A percentile compares a stretch with the other conserved stretches of the same genome.
Evolutionary conservation across 2,888 invertebrate genomes (phyloP).

Genomic region (Synergus itoensis): DNA sequence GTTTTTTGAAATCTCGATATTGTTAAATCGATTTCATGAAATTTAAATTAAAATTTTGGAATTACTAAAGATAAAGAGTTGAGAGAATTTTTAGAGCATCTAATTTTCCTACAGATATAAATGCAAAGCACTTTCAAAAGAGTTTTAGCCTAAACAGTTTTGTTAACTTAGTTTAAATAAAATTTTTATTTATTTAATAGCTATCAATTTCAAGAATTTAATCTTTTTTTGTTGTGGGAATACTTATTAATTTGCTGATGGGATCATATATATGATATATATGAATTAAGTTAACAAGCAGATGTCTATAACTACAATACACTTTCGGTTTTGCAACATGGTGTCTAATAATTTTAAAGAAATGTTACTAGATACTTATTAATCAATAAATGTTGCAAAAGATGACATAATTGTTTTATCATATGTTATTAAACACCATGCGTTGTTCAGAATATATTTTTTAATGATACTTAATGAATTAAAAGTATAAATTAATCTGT

Average conservation of each 20-base stretch:
- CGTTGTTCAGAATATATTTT: not conserved
- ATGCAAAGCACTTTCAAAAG: slow-evolving; percentile 3
- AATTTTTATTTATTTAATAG: not conserved
- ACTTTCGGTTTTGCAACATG: not conserved
- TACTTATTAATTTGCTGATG: not conserved
- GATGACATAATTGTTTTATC: not conserved
- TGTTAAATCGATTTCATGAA: slow-evolving; percentile 7
- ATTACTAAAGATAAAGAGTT: not conserved
- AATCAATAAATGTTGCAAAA: not conserved
- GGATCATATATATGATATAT: not conserved
- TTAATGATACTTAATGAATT: no score
- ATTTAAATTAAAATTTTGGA: slow-evolving; percentile 8
- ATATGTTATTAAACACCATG: not conserved
- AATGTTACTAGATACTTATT: not conserved
- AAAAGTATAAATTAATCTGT: not conserved
- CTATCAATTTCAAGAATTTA: not conserved
- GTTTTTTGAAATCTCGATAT: slow-evolving; percentile 8
- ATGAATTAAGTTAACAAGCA: slow-evolving; percentile 28
- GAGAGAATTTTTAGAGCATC: slow-evolving; percentile 18
- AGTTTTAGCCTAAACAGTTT: slow-evolving; percentile 5
- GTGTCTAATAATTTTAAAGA: not conserved
- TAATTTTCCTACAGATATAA: not conserved
- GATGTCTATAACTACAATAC: slow-evolving; percentile 33
- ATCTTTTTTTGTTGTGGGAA: not conserved
- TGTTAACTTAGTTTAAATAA: slow-evolving; percentile 30